Evolutionary conservation across 2,888 invertebrate genomes (phyloP), one percentile per base, ranked within the genome.

Genomic region (Latheticus oryzae): DNA sequence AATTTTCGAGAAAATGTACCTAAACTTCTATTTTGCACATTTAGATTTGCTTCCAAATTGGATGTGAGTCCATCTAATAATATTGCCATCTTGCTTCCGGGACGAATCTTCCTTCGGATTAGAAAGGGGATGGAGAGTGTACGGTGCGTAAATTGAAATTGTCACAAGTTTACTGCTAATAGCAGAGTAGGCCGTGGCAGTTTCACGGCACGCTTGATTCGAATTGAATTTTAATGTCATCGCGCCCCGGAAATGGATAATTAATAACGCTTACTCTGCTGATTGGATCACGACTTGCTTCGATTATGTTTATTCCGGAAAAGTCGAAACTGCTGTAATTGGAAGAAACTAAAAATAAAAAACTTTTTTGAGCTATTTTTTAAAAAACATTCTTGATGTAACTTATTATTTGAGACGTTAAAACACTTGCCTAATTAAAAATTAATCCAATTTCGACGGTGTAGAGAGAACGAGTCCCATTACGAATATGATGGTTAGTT

Each of bases 151-250:
- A 61, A 64, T 58, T 59, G 63, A 63, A 64, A 64, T 63, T 63
- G 66, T 66, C 63, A 63, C 61, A 63, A 66, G 61, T 64, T 66
- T 63, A 61, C 58, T 28, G 56, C 55, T 60, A 63, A 66, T 63
- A 47, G 63, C 56, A 38, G 57, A 42, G 45, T 28, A 32, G 50
- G 50, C 54, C 26, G 60, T 58, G 59, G 56, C 61, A 63, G 60
- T 64, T 67, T 67, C 68, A 67, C 69, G 69, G 68, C 66, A 64
- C 66, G 65, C 66, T 70, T 67, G 66, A 69, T 65, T 68, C 71
- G 66, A 73, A 74, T 73, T 71, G 72, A 74, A 74, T 73, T 74
- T 73, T 71, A 73, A 74, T 73, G 73, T 72, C 73, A 72, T 74
- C 70, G 70, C 67, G 65, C 65, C 48, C 66, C 68, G 73, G 73